These are phyloP conservation scores for Eublepharis macularius DNA, from an alignment of 2,113 vertebrate species.

Conservation along the genomic window DNA sequence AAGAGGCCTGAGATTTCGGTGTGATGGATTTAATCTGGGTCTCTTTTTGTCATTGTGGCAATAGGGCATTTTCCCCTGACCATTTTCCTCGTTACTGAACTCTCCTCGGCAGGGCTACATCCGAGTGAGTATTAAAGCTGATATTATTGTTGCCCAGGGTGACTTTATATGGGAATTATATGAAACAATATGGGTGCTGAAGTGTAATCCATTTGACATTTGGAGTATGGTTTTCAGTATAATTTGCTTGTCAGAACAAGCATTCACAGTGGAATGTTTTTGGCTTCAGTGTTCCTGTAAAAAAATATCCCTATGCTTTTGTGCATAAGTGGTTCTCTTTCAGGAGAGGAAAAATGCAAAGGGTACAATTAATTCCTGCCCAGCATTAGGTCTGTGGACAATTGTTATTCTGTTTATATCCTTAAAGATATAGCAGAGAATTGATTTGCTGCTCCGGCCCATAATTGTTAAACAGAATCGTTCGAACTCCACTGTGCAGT, in stretches of 20 bases:
- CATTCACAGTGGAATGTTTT: background rate
- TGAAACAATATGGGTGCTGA: constrained; percentile 52
- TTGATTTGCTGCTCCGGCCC: background rate
- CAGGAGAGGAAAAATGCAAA: background rate
- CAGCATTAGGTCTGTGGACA: background rate
- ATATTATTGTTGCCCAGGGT: constrained; percentile 59
- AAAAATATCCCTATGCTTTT: background rate
- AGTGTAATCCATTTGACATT: constrained; percentile 60
- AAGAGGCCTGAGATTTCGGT: constrained; percentile 15
- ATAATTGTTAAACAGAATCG: background rate
- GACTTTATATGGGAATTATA: constrained; percentile 58
- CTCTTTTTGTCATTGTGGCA: background rate
- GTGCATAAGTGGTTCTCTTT: background rate
- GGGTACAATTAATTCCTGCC: background rate
- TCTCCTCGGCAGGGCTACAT: constrained; percentile 21
- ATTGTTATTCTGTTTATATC: background rate
- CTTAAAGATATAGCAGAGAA: background rate
- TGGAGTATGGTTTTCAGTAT: constrained; percentile 43
- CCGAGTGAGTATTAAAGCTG: constrained; percentile 47
- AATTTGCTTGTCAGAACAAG: constrained; percentile 1
- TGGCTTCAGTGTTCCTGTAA: constrained; percentile 24
- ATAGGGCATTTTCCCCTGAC: constrained; percentile 21
- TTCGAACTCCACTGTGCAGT: background rate
- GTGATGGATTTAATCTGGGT: constrained; percentile 13
- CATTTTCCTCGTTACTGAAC: constrained; percentile 41